phyloP scores from a whole-genome alignment of 2,113 vertebrate species.

The Xyrauchen texanus region DNA sequence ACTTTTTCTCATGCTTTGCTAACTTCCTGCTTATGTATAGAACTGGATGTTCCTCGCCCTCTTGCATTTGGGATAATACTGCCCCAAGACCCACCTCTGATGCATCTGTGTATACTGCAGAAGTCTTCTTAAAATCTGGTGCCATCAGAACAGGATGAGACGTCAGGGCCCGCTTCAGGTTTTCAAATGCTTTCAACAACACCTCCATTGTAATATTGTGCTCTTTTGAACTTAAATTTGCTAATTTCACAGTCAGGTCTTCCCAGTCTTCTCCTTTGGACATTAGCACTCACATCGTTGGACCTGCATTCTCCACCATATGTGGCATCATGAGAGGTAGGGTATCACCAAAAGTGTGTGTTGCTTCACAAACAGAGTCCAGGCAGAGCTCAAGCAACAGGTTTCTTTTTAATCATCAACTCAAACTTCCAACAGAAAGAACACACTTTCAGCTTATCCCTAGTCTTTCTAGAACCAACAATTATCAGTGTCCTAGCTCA shows the following conservation, averaged over 20 bases:
- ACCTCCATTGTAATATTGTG: neutral
- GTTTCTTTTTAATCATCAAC: too few species aligned
- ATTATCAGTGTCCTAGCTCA: too few species aligned
- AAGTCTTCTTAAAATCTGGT: neutral
- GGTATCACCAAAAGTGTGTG: too few species aligned
- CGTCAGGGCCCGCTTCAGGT: neutral
- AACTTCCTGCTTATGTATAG: neutral
- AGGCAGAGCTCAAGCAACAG: too few species aligned
- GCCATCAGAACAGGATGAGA: neutral
- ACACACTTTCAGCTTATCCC: too few species aligned
- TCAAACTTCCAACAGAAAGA: too few species aligned
- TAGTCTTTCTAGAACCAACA: too few species aligned
- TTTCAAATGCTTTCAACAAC: neutral
- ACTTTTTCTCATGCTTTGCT: neutral
- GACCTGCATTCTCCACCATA: neutral
- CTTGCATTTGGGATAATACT: slow-evolving; percentile 14
- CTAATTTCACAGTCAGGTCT: neutral
- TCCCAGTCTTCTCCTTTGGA: neutral
- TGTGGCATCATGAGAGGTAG: too few species aligned
- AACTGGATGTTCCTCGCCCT: slow-evolving; percentile 6
- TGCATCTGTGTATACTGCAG: neutral
- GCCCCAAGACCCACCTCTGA: neutral
- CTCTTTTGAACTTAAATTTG: neutral
- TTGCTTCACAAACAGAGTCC: too few species aligned
- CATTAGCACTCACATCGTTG: neutral